A percentile compares a stretch with the other conserved stretches of the same genome.
Evolutionary conservation across 2,888 invertebrate species (phyloP).

Genomic region (Diarsia brunnea): DNA sequence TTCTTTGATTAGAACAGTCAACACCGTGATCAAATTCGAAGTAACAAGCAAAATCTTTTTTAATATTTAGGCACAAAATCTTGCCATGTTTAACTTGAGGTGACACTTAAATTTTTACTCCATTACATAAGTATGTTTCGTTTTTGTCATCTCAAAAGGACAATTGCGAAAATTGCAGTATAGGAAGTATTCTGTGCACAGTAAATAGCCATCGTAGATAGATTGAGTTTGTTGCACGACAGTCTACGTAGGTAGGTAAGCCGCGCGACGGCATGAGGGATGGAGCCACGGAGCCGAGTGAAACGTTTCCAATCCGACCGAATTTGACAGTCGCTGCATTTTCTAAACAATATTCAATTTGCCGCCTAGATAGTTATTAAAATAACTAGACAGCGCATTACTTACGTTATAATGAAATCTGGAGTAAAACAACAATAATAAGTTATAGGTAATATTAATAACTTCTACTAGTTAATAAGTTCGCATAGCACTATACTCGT

Average conservation of each 20-base stretch:
- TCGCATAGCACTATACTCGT: background rate
- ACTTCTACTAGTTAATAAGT: too few relatives aligned
- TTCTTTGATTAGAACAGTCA: background rate
- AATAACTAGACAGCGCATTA: background rate
- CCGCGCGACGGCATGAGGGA: background rate
- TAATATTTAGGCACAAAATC: background rate
- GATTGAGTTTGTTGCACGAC: background rate
- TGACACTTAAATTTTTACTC: too few relatives aligned
- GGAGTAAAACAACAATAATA: too few relatives aligned
- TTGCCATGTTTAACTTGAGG: too few relatives aligned
- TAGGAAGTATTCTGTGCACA: background rate
- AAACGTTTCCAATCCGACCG: background rate
- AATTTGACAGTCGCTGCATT: background rate
- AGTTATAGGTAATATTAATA: too few relatives aligned
- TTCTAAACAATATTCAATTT: slow-evolving; percentile 5
- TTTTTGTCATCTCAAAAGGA: background rate
- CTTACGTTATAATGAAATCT: background rate
- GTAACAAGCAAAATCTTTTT: background rate
- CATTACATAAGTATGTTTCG: background rate
- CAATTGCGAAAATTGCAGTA: background rate
- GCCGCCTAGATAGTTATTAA: background rate
- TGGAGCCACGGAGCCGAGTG: background rate
- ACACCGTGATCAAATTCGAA: background rate
- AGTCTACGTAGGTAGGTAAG: background rate
- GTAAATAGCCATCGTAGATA: background rate